phyloP scores from a whole-genome alignment of 2,113 vertebrate genomes.

The Lasiurus borealis region DNA sequence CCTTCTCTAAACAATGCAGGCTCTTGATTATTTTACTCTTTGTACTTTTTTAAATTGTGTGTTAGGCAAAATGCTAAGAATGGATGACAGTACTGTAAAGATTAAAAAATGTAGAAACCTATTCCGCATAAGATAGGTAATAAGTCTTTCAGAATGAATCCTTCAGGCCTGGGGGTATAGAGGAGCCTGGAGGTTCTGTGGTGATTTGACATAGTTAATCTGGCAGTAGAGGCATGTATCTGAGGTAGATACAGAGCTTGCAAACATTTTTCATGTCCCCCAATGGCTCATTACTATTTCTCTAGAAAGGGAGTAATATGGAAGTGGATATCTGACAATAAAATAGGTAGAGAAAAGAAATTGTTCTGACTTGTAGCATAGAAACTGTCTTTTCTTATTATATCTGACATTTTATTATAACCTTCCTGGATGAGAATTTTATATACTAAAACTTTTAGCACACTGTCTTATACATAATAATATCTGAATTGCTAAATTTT shows the following conservation, averaged over 20 bases:
- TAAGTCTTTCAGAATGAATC: not conserved
- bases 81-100: not conserved
- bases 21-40: not conserved
- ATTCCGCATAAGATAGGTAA: not conserved
- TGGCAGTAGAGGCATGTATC: not conserved
- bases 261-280: not conserved
- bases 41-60: conserved; percentile 20
- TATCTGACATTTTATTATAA: not conserved
- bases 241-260: not conserved
- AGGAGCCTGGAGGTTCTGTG: too few relatives aligned
- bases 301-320: not conserved
- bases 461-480: not conserved
- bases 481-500: not conserved
- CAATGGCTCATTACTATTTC: not conserved
- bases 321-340: not conserved
- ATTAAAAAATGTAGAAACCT: not conserved
- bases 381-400: not conserved
- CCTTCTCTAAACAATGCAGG: not conserved
- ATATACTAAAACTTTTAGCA: conserved; percentile 1
- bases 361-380: not conserved
- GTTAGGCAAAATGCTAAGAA: not conserved
- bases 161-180: not conserved
- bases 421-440: not conserved
- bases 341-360: not conserved
- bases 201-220: not conserved